Base-by-base conservation (phyloP, 2,113 vertebrate species). In the Scartelaos histophorus region DNA sequence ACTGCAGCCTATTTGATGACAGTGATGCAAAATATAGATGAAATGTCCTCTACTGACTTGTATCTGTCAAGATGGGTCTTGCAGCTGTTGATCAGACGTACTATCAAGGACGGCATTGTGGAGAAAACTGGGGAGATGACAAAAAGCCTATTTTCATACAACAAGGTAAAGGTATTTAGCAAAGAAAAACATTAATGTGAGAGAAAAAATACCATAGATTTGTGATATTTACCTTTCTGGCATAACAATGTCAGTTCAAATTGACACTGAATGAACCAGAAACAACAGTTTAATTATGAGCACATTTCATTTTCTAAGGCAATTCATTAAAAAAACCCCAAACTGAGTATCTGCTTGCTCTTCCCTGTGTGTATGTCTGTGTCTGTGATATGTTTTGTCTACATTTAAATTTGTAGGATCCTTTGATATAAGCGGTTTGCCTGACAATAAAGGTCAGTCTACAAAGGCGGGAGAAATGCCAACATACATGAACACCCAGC, bases 401-500 rank as follows among this genome's bases (percentile, higher is more conserved):
- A 0, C 13, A 61, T 61, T 17, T 38, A 64, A 10, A 64, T 69
- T 15, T 83, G 54, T 60, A 98, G 97, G 94, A 45, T 96, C 95
- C 22, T 87, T 94, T 85, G 96, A 98, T 74, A 93, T 93, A 73
- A 94, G 93, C 84, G 89, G 87, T 76, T 82, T 89, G 21, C 90
- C 93, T 0, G 96, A 97, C 84, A 92, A 89, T 60, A 97, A 94
- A 85, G 76, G 75, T 24, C 93, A 87, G 47, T 25, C 71, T 51
- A 77, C 74, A 9, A 83, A 94, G 38, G 6, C 49, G 6, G 90
- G 88, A 75, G 94, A 95, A 43, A 92, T 91, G 76, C 94, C 96
- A 53, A 94, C 91, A 0, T 99, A 99, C 0, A 92, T 98, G 70
- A 99, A 99, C 87, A 97, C 97, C 0, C 96, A 95, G 82, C 92